Evolutionary conservation across 2,888 invertebrate genomes (phyloP).

Genomic region (Nymphalis c-album): DNA sequence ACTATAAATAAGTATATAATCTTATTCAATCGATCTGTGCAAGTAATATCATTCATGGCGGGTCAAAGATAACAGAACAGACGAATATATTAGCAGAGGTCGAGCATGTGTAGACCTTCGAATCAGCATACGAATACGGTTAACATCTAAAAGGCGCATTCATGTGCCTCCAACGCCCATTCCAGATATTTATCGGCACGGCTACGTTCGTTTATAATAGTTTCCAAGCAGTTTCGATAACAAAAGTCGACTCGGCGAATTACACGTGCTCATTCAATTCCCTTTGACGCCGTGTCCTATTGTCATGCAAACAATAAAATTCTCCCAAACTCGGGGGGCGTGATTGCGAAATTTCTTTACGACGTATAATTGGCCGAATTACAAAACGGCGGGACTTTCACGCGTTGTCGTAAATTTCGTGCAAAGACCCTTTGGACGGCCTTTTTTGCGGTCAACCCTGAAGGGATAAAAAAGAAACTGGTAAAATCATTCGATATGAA

Average conservation of each 20-base stretch:
- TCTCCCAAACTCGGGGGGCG: constrained; percentile 27
- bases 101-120: constrained; percentile 29
- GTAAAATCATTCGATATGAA: constrained; percentile 23
- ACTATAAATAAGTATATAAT: not conserved
- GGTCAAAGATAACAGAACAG: constrained; percentile 20
- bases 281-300: constrained; percentile 23
- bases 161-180: not conserved
- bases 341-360: constrained; percentile 42
- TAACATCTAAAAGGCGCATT: constrained; percentile 14
- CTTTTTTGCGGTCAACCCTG: constrained; percentile 30
- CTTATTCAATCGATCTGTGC: not conserved
- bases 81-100: constrained; percentile 27
- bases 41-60: not conserved
- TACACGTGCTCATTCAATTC: constrained; percentile 21
- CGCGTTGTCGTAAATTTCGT: constrained; percentile 38
- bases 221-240: constrained; percentile 41
- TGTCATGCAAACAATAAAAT: constrained; percentile 36
- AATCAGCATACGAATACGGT: constrained; percentile 33
- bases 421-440: constrained; percentile 13
- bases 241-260: constrained; percentile 51
- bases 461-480: constrained; percentile 23
- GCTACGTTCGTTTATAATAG: constrained; percentile 21
- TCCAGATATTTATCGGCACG: constrained; percentile 11
- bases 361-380: constrained; percentile 42
- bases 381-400: constrained; percentile 31